A percentile compares a stretch with the other conserved stretches of the same genome.
Evolutionary conservation across 2,888 invertebrate species (phyloP).

Genomic region (Lampropteryx suffumata): DNA sequence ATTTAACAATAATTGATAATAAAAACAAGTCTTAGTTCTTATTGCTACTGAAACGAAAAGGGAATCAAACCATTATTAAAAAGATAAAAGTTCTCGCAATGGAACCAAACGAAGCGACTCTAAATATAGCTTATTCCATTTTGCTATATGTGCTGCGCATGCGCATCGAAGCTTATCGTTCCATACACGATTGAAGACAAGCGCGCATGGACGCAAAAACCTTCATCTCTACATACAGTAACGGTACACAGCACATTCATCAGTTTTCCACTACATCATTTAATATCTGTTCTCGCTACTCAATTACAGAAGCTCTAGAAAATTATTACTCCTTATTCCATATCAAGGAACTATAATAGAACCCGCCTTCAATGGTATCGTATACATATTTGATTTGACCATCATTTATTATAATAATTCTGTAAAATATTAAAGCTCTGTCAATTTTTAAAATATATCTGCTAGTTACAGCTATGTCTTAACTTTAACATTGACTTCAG

Average conservation of each 20-base stretch:
- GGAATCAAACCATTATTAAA: constrained; percentile 37
- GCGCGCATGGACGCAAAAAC: constrained; percentile 65
- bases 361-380: not conserved
- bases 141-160: constrained; percentile 56
- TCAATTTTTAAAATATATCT: too few species aligned
- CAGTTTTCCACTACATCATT: constrained; percentile 52
- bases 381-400: too few species aligned
- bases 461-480: too few species aligned
- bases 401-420: too few species aligned
- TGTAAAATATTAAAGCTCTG: too few species aligned
- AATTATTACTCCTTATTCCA: constrained; percentile 10
- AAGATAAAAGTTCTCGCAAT: constrained; percentile 48
- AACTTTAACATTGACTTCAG: not conserved
- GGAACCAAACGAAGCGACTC: constrained; percentile 62
- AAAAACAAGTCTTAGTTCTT: constrained; percentile 2
- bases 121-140: constrained; percentile 67
- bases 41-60: constrained; percentile 9
- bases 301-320: constrained; percentile 21
- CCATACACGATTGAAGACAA: constrained; percentile 66
- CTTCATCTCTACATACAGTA: constrained; percentile 56
- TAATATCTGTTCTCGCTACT: constrained; percentile 37
- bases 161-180: constrained; percentile 74
- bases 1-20: too few species aligned
- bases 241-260: constrained; percentile 45
- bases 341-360: not conserved